A percentile compares a stretch with the other conserved stretches of the same genome.
Evolutionary conservation across 2,888 invertebrate species (phyloP).

Genomic region (Tetheella fluctuosa): DNA sequence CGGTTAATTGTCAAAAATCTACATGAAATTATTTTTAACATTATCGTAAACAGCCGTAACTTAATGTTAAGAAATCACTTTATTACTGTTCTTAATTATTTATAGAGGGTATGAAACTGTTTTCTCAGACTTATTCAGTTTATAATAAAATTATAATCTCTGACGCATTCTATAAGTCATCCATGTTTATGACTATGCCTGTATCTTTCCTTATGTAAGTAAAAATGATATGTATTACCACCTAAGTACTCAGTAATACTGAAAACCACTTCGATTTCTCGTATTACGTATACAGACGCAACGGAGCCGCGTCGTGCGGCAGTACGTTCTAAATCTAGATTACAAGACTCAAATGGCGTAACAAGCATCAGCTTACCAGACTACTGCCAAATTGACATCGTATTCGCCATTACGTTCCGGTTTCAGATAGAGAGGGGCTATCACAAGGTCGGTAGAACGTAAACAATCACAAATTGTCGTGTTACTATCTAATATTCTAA

Average conservation of each 20-base stretch:
- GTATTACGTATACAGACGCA: background rate
- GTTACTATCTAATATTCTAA: no score
- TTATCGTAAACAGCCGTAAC: no score
- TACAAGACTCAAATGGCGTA: conserved; percentile 1
- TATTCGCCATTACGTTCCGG: background rate
- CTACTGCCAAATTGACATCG: conserved; percentile 7
- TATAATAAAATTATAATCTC: no score
- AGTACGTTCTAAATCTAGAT: background rate
- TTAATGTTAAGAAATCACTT: no score
- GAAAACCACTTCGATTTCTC: background rate
- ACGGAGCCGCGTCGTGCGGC: background rate
- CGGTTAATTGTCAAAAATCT: no score
- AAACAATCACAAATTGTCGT: background rate
- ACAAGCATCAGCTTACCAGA: background rate
- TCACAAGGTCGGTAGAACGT: background rate
- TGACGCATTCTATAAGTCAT: no score
- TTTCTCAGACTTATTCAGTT: no score
- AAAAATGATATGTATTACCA: background rate
- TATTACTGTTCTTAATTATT: no score
- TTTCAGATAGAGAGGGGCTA: background rate
- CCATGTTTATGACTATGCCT: background rate
- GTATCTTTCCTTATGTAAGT: background rate
- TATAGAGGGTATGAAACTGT: no score
- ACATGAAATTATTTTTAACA: no score
- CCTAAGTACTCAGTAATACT: background rate